Evolutionary conservation across 2,888 invertebrate species (phyloP), one percentile per base, ranked within the genome.

Genomic region (Nymphalis polychloros): DNA sequence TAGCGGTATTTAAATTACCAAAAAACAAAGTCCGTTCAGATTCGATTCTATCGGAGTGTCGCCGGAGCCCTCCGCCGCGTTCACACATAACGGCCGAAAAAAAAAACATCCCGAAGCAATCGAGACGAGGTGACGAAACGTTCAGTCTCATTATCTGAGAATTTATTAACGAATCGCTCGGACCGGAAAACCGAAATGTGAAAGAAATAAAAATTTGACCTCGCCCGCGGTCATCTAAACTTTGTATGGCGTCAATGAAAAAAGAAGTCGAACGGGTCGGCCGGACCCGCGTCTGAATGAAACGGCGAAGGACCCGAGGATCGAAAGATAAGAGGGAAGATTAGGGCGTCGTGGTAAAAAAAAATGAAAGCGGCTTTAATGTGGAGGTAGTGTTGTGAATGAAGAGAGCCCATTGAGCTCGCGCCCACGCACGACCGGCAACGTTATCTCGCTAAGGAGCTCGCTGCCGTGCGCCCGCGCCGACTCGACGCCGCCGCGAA

Each of bases 131-230:
- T 92, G 92, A 92, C 91, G 92, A 92, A 92, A 92, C 92, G 92
- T 90, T 92, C 92, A 91, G 91, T 90, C 91, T 92, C 92, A 92
- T 92, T 92, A 92, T 92, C 92, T 90, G 90, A 88, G 92, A 92
- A 92, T 92, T 92, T 92, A 92, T 92, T 92, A 92, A 92, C 92
- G 92, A 92, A 91, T 91, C 90, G 91, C 76, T 78, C 84, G 85
- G 90, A 92, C 92, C 92, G 92, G 92, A 91, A 92, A 92, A 92
- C 92, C 90, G 77, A 92, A 91, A 92, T 90, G 91, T 90, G 90
- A 91, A 92, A 91, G 89, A 92, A 92, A 92, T 91, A 92, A 92
- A 92, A 91, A 90, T 89, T 89, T 90, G 90, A 91, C 91, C 91
- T 91, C 91, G 85, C 88, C 86, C 88, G 90, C 91, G 92, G 92